Evolutionary conservation across 2,888 invertebrate species (phyloP).

Genomic region (Prenolepis imparis): DNA sequence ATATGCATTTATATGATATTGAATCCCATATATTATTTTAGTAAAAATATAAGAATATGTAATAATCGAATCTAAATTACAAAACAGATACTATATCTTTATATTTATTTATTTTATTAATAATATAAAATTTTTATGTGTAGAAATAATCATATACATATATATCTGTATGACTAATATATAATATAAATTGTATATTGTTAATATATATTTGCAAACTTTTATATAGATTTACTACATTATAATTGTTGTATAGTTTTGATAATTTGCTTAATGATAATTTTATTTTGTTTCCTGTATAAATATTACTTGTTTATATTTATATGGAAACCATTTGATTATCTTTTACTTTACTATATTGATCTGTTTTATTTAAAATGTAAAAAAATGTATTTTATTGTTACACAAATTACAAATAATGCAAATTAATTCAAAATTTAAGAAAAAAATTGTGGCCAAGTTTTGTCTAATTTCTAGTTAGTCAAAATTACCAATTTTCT

Average conservation of each 20-base stretch:
- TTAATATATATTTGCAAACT: neutral
- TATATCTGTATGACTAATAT: neutral
- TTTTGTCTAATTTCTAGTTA: no score
- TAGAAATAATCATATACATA: neutral
- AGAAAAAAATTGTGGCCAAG: neutral
- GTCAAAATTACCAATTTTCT: no score
- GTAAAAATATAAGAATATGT: neutral
- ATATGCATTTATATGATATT: no score
- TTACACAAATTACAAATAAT: neutral
- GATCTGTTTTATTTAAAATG: neutral
- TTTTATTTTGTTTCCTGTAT: neutral
- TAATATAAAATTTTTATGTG: neutral
- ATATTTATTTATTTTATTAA: neutral
- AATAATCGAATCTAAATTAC: neutral
- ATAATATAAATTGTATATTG: neutral
- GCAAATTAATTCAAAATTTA: neutral
- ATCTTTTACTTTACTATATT: neutral
- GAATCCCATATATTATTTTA: no score
- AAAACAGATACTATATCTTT: neutral
- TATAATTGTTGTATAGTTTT: no score
- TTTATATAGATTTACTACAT: neutral
- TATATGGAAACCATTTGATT: neutral
- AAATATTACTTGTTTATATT: neutral
- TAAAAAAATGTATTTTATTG: neutral
- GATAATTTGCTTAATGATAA: neutral